Conservation (phyloP, 2,113 vertebrate species). For the Pagrus major region DNA sequence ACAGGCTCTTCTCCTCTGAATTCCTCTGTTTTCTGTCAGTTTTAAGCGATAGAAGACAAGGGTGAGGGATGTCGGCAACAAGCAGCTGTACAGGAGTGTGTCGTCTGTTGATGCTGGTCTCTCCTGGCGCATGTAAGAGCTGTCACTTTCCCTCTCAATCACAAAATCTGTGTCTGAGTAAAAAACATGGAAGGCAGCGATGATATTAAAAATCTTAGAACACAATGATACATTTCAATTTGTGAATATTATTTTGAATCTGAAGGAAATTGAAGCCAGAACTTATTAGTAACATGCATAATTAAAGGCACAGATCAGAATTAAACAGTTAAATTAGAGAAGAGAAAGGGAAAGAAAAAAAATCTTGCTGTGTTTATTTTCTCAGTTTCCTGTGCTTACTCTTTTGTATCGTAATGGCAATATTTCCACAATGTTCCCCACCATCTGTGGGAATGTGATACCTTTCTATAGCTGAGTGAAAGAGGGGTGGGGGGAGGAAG, state of each 20-base stretch:
- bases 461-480: conserved; percentile 86
- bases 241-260: conserved; percentile 5
- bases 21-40: conserved; percentile 74
- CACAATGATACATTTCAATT: conserved; percentile 13
- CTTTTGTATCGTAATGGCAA: conserved; percentile 78
- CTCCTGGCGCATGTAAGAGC: conserved; percentile 62
- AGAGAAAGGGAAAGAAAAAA: background rate
- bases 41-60: conserved; percentile 73
- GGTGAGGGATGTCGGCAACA: conserved; percentile 70
- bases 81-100: conserved; percentile 54
- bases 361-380: conserved; percentile 42
- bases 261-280: background rate
- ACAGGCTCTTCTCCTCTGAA: conserved; percentile 56
- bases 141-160: conserved; percentile 69
- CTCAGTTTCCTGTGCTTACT: conserved; percentile 62
- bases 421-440: conserved; percentile 78
- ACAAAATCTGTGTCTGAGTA: conserved; percentile 33
- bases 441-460: conserved; percentile 89
- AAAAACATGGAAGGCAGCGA: conserved; percentile 38
- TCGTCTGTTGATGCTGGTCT: conserved; percentile 57
- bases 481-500: conserved; percentile 77
- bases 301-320: conserved; percentile 37
- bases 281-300: background rate
- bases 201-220: conserved; percentile 14
- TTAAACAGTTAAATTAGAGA: conserved; percentile 45